phyloP scores from a whole-genome alignment of 2,797 vertebrate genomes.

The Parauchenoglanis punctatus region DNA sequence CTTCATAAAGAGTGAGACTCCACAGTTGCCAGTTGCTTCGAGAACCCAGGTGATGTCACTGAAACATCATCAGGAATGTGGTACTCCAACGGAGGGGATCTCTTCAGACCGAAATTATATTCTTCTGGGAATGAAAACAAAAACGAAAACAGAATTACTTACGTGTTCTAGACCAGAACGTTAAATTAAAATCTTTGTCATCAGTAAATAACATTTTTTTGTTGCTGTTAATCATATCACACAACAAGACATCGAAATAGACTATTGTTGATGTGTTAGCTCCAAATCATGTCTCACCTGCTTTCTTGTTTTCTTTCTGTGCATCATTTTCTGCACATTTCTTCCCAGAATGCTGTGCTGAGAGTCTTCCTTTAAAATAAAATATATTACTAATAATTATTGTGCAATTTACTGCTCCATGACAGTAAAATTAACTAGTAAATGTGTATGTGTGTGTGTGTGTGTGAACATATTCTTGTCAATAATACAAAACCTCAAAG shows the following conservation, averaged over 20 bases:
- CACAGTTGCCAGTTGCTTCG: conserved; percentile 15
- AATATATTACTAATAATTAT: neutral
- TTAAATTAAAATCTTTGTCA: neutral
- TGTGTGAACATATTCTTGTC: neutral
- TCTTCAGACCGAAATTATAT: conserved; percentile 6
- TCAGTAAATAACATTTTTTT: neutral
- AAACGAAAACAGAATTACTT: neutral
- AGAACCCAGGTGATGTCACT: conserved; percentile 18
- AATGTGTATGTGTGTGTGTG: neutral
- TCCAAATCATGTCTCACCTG: neutral
- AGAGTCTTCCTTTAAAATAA: neutral
- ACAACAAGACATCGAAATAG: neutral
- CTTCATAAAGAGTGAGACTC: conserved; percentile 20
- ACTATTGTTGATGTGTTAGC: neutral
- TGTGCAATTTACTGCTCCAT: neutral
- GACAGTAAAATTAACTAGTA: neutral
- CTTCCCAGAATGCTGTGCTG: too few species aligned
- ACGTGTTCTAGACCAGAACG: neutral
- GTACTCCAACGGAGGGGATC: conserved; percentile 22
- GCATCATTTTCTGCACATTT: neutral
- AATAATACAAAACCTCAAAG: neutral
- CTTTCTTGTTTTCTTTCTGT: neutral
- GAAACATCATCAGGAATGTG: conserved; percentile 27
- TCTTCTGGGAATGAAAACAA: neutral
- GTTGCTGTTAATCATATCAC: neutral